phyloP scores from a whole-genome alignment of 2,797 vertebrate species.

The Microctenopoma lineatum region DNA sequence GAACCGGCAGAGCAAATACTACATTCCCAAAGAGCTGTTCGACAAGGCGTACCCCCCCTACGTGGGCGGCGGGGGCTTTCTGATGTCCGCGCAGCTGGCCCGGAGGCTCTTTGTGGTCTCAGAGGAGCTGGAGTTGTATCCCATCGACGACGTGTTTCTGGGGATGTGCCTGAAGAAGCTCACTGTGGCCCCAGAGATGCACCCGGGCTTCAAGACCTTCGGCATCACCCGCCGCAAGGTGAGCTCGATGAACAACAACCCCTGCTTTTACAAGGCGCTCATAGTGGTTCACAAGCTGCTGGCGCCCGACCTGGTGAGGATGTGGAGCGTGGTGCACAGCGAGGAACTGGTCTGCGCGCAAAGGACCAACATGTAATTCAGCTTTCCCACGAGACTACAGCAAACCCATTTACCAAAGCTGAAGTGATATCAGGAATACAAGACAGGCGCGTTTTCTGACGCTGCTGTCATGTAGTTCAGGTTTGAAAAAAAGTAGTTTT shows the following conservation, averaged over 20 bases:
- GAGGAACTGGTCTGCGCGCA: slow-evolving; percentile 79
- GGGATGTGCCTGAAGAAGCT: slow-evolving; percentile 88
- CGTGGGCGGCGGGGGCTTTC: slow-evolving; percentile 87
- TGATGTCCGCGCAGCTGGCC: slow-evolving; percentile 83
- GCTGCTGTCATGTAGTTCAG: background rate
- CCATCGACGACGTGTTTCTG: slow-evolving; percentile 91
- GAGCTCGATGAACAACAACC: slow-evolving; percentile 86
- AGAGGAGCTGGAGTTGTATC: slow-evolving; percentile 84
- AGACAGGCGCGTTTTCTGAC: background rate
- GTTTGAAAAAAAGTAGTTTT: too few species aligned
- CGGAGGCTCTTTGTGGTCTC: slow-evolving; percentile 76
- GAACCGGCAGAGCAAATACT: slow-evolving; percentile 89
- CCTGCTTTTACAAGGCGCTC: slow-evolving; percentile 87
- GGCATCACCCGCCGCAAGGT: slow-evolving; percentile 79
- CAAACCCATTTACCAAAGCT: background rate
- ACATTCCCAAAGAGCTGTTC: slow-evolving; percentile 85
- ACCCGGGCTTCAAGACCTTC: slow-evolving; percentile 86
- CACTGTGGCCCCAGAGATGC: slow-evolving; percentile 79
- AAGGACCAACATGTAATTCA: slow-evolving; percentile 54
- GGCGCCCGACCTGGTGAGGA: slow-evolving; percentile 83
- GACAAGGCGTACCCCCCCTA: slow-evolving; percentile 87
- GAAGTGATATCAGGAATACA: background rate
- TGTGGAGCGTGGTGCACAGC: slow-evolving; percentile 85
- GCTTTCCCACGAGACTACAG: too few species aligned
- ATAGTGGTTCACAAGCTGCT: slow-evolving; percentile 90